A percentile compares a stretch with the other conserved stretches of the same genome.
Conservation (phyloP, 1,140 invertebrate genomes). For the Idris sp. region DNA sequence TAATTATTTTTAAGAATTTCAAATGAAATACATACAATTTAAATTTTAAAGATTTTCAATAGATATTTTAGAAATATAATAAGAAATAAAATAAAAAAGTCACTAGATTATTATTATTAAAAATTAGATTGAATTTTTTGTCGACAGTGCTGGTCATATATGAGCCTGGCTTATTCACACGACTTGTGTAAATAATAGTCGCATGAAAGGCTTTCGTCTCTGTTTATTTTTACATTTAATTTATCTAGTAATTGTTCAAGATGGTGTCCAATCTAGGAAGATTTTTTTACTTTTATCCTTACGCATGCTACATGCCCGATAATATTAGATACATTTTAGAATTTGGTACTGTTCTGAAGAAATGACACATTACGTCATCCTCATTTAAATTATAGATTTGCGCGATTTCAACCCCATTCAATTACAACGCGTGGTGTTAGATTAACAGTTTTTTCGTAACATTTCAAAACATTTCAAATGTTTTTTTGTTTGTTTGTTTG, state of each 20-base stretch:
- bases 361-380: constrained; percentile 53
- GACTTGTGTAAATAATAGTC: constrained; percentile 30
- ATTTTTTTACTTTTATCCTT: constrained; percentile 63
- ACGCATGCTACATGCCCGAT: constrained; percentile 72
- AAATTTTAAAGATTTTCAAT: background rate
- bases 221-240: constrained; percentile 59
- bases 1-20: background rate
- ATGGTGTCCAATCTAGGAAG: constrained; percentile 69
- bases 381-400: constrained; percentile 32
- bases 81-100: background rate
- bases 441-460: constrained; percentile 16
- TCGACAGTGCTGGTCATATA: constrained; percentile 42
- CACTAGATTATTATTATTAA: background rate
- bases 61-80: background rate
- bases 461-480: constrained; percentile 15
- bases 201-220: constrained; percentile 38
- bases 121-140: constrained; percentile 1
- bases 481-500: too few species aligned
- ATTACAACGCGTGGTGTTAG: constrained; percentile 24
- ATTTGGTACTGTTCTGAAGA: constrained; percentile 74
- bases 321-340: constrained; percentile 77
- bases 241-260: constrained; percentile 70
- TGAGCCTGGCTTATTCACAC: constrained; percentile 14
- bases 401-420: constrained; percentile 40
- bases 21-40: too few species aligned